phyloP scores from a whole-genome alignment of 2,113 vertebrate genomes.

The Prinia subflava region DNA sequence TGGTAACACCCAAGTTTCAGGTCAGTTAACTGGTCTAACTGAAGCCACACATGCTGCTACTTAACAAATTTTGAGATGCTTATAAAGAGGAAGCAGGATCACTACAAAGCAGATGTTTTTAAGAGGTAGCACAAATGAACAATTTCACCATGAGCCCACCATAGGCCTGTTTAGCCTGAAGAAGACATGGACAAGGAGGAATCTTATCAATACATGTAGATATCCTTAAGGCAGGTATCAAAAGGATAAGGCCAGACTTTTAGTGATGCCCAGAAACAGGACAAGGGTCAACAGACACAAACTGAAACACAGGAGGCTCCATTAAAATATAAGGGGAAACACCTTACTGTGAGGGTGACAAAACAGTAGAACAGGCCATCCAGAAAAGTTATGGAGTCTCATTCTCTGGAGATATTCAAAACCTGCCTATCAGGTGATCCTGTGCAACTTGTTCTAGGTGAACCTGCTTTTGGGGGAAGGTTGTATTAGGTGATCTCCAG shows the following conservation, averaged over 20 bases:
- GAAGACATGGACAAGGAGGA: neutral
- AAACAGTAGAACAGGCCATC: neutral
- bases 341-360: neutral
- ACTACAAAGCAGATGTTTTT: accelerated
- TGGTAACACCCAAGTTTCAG: neutral
- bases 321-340: neutral
- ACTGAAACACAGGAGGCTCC: neutral
- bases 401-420: neutral
- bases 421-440: neutral
- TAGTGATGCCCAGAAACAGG: neutral
- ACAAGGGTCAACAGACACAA: neutral
- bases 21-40: neutral
- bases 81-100: neutral
- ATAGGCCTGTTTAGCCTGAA: neutral
- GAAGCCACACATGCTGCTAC: neutral
- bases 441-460: neutral
- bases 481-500: neutral
- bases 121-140: neutral
- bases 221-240: neutral
- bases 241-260: neutral
- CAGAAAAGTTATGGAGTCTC: neutral
- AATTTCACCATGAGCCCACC: neutral
- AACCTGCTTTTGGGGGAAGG: neutral
- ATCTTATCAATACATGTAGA: neutral
- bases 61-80: neutral